Evolutionary conservation across 2,888 invertebrate species (phyloP).

Genomic region (Eretmocerus hayati): DNA sequence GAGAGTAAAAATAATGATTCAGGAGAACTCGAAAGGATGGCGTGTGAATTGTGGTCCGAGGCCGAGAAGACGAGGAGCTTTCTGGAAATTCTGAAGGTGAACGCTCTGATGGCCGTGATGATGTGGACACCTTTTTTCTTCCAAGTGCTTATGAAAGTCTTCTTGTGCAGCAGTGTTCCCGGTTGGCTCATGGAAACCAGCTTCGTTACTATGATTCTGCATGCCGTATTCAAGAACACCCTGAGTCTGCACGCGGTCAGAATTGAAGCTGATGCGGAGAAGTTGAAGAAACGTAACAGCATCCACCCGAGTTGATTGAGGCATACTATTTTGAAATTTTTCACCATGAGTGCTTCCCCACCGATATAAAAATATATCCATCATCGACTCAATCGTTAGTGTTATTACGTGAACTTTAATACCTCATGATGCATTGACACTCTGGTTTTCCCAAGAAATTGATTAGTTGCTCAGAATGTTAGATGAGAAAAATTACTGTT

Average conservation of each 20-base stretch:
- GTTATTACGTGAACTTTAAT: no score
- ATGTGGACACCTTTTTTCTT: constrained; percentile 31
- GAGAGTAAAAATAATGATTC: not conserved
- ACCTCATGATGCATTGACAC: no score
- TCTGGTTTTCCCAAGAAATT: no score
- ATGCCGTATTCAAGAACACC: constrained; percentile 25
- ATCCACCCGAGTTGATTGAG: constrained; percentile 17
- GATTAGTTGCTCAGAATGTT: no score
- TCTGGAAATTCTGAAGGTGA: constrained; percentile 21
- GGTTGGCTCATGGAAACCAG: constrained; percentile 26
- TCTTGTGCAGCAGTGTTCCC: constrained; percentile 26
- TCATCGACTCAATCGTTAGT: no score
- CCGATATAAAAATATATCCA: not conserved
- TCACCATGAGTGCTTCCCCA: no score
- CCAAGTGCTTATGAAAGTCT: constrained; percentile 26
- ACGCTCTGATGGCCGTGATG: constrained; percentile 22
- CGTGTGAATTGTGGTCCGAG: not conserved
- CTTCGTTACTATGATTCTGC: constrained; percentile 23
- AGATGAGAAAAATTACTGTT: no score
- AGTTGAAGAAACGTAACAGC: constrained; percentile 16
- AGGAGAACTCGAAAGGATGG: constrained; percentile 2
- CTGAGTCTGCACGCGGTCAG: constrained; percentile 25
- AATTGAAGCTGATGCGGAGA: constrained; percentile 10
- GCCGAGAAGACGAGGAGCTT: constrained; percentile 10
- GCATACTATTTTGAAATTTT: not conserved